Base-by-base conservation (phyloP, 2,888 invertebrate species). In the Eupsilia transversa region DNA sequence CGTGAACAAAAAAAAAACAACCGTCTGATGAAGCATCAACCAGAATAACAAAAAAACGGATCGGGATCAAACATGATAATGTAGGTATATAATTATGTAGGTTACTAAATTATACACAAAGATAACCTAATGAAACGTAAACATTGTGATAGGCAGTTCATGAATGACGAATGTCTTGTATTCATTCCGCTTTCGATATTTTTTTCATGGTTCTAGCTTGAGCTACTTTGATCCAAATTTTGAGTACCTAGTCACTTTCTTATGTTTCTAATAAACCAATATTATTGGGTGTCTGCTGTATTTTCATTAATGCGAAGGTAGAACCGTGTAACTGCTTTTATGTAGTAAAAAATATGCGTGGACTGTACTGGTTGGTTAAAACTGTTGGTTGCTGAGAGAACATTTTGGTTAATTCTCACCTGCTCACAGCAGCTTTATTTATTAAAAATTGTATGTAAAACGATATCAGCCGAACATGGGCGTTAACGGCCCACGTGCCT, bases 91-190 rank as follows among this genome's bases (percentile, higher is more conserved):
- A n/a, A n/a, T n/a, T n/a, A 73, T 43, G 30, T 30, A 61, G 72
- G 59, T 64, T 66, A 72, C 23, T 14, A 61, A 41, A 30, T 52
- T 38, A 59, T 54, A 57, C 3, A 68, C 59, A 81, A n/a, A 52
- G 82, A 82, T 79, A 82, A 43, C 68, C 75, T 64, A n/a, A 14
- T 46, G 63, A 63, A 66, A 66, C 14, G n/a, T 38, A 33, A 27
- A 72, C n/a, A 30, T 49, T 20, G 23, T 43, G 76, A 75, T 81
- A 68, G 49, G 20, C n/a, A 41, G 59, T 41, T 68, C 14, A 43
- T 60, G 12, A 75, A 38, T 20, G 10, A 67, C 38, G 4, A 56
- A 33, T 30, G 10, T n/a, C 46, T 30, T 52, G 12, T 43, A n/a
- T 68, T 60, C 20, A 33, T 75, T 74, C 82, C 82, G 52, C 14